These are phyloP conservation scores for Argynnis bischoffii DNA, from an alignment of 2,888 invertebrate genomes.

Conservation along the genomic window DNA sequence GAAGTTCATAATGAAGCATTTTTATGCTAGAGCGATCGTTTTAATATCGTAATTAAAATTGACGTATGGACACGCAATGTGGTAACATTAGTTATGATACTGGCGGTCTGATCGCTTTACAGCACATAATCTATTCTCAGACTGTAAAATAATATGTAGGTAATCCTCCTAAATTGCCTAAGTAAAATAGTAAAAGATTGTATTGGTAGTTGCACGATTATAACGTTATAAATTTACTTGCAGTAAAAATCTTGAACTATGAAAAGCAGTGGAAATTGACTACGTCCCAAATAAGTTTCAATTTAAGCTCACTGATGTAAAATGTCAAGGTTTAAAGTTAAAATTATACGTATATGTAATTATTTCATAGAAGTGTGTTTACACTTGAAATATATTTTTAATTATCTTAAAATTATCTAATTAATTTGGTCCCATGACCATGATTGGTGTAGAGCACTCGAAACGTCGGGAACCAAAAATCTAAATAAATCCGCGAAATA, in stretches of 20 bases:
- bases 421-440: too few species aligned
- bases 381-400: too few species aligned
- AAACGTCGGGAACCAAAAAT: too few species aligned
- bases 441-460: too few species aligned
- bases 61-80: conserved; percentile 40
- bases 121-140: not conserved
- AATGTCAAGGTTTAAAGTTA: conserved; percentile 17
- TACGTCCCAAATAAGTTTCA: conserved; percentile 16
- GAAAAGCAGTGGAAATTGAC: conserved; percentile 10
- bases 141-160: too few species aligned
- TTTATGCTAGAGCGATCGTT: conserved; percentile 44
- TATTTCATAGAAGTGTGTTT: conserved; percentile 4
- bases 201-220: not conserved
- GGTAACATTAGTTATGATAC: conserved; percentile 29
- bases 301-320: conserved; percentile 10
- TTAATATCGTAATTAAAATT: conserved; percentile 46
- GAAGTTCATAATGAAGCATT: conserved; percentile 44
- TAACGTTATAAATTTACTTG: conserved; percentile 7
- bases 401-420: too few species aligned
- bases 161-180: too few species aligned
- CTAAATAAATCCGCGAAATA: too few species aligned
- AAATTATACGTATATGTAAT: conserved; percentile 2
- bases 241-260: conserved; percentile 4
- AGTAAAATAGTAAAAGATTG: not conserved
- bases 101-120: conserved; percentile 7